Evolutionary conservation across 64 coral and sea anemone species (phyloP).

Genomic region (Porites lutea): DNA sequence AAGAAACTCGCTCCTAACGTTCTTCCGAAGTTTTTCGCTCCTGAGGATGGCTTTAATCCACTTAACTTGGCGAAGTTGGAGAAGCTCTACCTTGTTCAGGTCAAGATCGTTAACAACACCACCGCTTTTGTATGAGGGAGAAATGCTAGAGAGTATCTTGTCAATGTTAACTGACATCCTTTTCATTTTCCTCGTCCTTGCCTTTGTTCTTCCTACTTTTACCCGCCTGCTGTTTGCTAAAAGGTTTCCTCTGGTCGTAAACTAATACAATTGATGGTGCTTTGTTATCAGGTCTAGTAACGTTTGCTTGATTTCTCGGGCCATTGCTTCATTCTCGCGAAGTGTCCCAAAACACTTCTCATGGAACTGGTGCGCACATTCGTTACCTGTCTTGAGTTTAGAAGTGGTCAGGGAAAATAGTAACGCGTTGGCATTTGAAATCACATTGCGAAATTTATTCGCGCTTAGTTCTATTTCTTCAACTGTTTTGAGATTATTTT

Average conservation of each 20-base stretch:
- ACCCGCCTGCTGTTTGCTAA: slow-evolving; percentile 17
- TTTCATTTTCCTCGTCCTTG: neutral
- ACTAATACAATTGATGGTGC: neutral
- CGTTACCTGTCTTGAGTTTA: neutral
- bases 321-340: neutral
- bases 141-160: slow-evolving; percentile 2
- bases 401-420: neutral
- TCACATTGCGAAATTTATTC: neutral
- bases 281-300: neutral
- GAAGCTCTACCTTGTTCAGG: slow-evolving; percentile 6
- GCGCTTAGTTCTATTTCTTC: slow-evolving; percentile 10
- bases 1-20: neutral
- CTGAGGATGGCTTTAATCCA: slow-evolving; percentile 16
- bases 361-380: slow-evolving; percentile 9
- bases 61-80: slow-evolving; percentile 9
- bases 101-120: slow-evolving; percentile 5
- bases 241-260: neutral
- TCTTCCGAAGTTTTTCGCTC: slow-evolving; percentile 3
- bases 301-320: slow-evolving; percentile 17
- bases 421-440: neutral
- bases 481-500: slow-evolving; percentile 8
- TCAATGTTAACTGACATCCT: neutral
- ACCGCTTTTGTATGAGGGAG: neutral
- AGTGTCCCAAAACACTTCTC: slow-evolving; percentile 13
- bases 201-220: slow-evolving; percentile 30